These are phyloP conservation scores for Plebejus anna DNA, from an alignment of 2,888 invertebrate genomes.

Conservation along the genomic window DNA sequence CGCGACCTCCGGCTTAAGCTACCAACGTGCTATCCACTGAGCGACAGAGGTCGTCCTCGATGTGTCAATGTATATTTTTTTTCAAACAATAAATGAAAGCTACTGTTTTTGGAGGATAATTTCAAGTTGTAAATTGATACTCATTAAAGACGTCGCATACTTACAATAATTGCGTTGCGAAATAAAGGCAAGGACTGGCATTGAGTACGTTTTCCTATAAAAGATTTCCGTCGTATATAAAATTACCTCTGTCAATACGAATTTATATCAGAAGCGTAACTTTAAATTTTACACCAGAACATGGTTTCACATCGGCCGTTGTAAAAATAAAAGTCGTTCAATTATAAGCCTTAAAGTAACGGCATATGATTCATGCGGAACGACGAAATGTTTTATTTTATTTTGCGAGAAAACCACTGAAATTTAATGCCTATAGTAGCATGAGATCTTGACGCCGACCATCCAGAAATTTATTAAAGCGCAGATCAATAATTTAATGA, in stretches of 20 bases:
- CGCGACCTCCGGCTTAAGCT: no score
- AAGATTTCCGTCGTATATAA: constrained; percentile 31
- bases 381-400: constrained; percentile 32
- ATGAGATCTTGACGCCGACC: constrained; percentile 36
- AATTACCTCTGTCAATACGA: constrained; percentile 50
- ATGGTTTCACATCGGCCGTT: constrained; percentile 37
- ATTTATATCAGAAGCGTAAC: constrained; percentile 54
- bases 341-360: constrained; percentile 37
- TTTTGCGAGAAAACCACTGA: constrained; percentile 54
- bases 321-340: constrained; percentile 4
- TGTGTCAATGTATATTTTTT: neutral
- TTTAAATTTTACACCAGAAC: constrained; percentile 49
- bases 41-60: no score
- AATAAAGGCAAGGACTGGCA: constrained; percentile 28
- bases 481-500: neutral
- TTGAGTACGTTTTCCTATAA: constrained; percentile 17
- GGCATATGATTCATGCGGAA: constrained; percentile 28
- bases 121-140: constrained; percentile 1
- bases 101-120: neutral
- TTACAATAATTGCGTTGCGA: constrained; percentile 1
- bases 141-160: neutral
- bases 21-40: no score
- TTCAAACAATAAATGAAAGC: neutral
- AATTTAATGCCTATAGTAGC: constrained; percentile 49
- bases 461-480: constrained; percentile 13